These are phyloP conservation scores for Varroa destructor DNA, from an alignment of 1,140 invertebrate genomes.

Conservation along the genomic window DNA sequence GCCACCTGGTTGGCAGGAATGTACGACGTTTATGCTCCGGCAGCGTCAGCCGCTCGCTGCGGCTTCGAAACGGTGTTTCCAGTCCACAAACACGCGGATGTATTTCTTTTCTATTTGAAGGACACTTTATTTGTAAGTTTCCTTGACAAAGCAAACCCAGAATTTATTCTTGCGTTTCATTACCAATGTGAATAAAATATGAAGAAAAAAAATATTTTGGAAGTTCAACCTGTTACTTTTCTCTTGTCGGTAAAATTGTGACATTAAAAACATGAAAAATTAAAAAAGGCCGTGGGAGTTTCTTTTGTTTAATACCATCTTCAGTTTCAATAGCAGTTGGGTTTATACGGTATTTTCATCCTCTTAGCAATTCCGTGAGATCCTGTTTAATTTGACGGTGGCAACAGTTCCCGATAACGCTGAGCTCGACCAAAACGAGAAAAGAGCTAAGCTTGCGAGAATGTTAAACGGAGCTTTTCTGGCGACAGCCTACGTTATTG, in stretches of 20 bases:
- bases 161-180: too few species aligned
- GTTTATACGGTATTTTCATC: too few species aligned
- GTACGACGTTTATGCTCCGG: not conserved
- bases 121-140: not conserved
- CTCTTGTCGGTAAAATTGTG: too few species aligned
- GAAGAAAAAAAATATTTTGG: too few species aligned
- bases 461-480: not conserved
- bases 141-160: too few species aligned
- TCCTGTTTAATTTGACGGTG: slow-evolving; percentile 4
- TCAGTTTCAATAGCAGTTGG: too few species aligned
- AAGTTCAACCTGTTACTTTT: too few species aligned
- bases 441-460: not conserved
- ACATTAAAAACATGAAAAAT: too few species aligned
- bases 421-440: not conserved
- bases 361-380: slow-evolving; percentile 7
- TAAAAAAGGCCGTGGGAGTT: too few species aligned
- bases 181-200: too few species aligned
- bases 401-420: not conserved
- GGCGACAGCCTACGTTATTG: not conserved
- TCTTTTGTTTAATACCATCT: too few species aligned
- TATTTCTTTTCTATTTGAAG: slow-evolving; percentile 8
- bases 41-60: not conserved
- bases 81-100: not conserved
- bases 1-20: not conserved
- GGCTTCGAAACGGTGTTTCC: slow-evolving; percentile 10